Evolutionary conservation across 2,113 vertebrate species (phyloP), one percentile per base, ranked within the genome.

Genomic region (Campylomormyrus tamandua): DNA sequence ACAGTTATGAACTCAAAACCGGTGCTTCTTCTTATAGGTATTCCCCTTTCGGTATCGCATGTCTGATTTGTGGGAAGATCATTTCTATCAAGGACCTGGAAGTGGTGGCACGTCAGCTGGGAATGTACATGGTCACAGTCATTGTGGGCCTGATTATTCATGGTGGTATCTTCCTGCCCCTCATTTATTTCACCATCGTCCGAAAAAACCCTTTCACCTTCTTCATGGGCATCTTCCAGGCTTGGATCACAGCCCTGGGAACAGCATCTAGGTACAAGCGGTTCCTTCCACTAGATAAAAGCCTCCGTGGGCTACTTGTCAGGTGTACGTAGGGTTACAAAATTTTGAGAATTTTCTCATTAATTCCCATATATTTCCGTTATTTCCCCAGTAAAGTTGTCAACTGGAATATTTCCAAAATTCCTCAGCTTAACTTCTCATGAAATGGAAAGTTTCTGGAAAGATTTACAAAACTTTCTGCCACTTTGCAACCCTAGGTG

Each of bases 101-200:
- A 94, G 94, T 98, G 92, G 98, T 99, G 50, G 98, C 98, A 15
- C 96, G 95, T 92, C 98, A 99, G 90, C 96, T 99, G 93, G 98
- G 98, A 42, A 98, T 99, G 98, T 99, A 99, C 94, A 99, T 99
- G 98, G 90, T 99, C 49, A 99, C 98, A 0, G 98, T 99, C 91
- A 97, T 99, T 45, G 95, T 99, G 89, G 98, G 98, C 49, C 98
- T 99, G 90, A 90, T 99, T 94, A 99, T 99, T 93, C 98, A 99
- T 0, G 98, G 98, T 87, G 98, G 96, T 90, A 99, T 99, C 88
- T 98, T 99, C 91, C 96, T 99, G 90, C 98, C 98, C 15, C 92
- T 97, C 17, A 97, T 99, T 92, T 99, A 99, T 95, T 99, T 99
- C 91, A 93, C 97, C 86, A 97, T 99, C 91, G 98, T 98, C 56